Percentiles rank a stretch among this genome's conserved stretches.
Evolutionary conservation across 2,888 invertebrate species (phyloP).

Genomic region (Mythimna vitellina): DNA sequence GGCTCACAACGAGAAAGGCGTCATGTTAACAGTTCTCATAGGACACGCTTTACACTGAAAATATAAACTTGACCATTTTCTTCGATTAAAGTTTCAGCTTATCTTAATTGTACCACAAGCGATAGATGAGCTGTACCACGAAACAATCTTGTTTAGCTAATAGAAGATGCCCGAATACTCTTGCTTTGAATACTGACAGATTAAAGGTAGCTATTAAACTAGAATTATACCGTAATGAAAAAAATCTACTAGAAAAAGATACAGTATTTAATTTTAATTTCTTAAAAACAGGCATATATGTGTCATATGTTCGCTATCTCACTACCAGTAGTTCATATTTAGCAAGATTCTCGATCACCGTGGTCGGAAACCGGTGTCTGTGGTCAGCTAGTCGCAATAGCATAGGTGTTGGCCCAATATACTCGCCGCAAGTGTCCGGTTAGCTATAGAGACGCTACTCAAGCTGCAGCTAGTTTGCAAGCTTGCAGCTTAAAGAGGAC

Average conservation of each 20-base stretch:
- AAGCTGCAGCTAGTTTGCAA: conserved; percentile 24
- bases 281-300: no score
- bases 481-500: conserved; percentile 8
- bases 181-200: not conserved
- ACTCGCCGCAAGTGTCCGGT: conserved; percentile 6
- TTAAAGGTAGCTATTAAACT: not conserved
- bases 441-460: not conserved
- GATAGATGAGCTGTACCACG: not conserved
- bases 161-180: not conserved
- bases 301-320: conserved; percentile 17
- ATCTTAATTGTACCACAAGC: not conserved
- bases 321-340: not conserved
- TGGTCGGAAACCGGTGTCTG: conserved; percentile 19
- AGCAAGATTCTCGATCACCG: conserved; percentile 24
- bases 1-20: conserved; percentile 49
- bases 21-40: conserved; percentile 58
- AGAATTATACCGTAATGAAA: not conserved
- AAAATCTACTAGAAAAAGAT: not conserved
- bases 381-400: conserved; percentile 39
- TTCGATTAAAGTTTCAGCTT: not conserved
- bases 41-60: conserved; percentile 3
- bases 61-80: not conserved
- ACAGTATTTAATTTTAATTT: not conserved
- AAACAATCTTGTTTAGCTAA: not conserved
- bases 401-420: conserved; percentile 33